Base-by-base conservation (phyloP, 2,888 invertebrate genomes). In the Eupithecia tripunctaria region DNA sequence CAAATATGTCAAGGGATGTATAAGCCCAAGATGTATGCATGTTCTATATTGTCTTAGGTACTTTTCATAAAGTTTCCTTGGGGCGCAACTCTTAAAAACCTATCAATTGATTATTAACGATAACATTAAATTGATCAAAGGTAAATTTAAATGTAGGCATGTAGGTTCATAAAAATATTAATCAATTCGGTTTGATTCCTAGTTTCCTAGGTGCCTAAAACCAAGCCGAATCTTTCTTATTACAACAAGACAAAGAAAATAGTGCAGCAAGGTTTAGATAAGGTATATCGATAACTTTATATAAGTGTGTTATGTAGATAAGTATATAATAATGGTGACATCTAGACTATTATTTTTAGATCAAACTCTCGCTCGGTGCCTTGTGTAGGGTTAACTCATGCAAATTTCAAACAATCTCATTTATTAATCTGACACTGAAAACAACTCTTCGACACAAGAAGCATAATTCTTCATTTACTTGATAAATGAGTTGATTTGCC, bases 61-160 rank as follows among this genome's bases (percentile, higher is more conserved):
- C 85, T 89, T 89, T 90, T 88, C 86, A 87, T 88, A 87, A 87
- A 87, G 88, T 85, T 87, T 87, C 88, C 84, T 85, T 88, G 88
- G 90, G 91, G 91, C 91, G 86, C 86, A 90, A 91, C 88, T 88
- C 91, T 91, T 91, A 91, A 87, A 86, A 89, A 88, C 85, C 89
- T 91, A 91, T 85, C 82, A 84, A 87, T 89, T 88, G 25, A 36
- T 64, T 87, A 84, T 86, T 85, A 91, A 91, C 90, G 89, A 89
- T 86, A 91, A 91, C 91, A 89, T 85, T 89, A 87, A 86, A 86
- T 80, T 84, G 77, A 77, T 78, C 73, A 74, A 79, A 79, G 71
- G 63, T 76, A 72, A 66, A 36, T 72, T 47, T 43, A 25, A 64
- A 64, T 21, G 64, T 41, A 64, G 21, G 70, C 70, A 60, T 36